Evolutionary conservation across 1,140 invertebrate species (phyloP).

Genomic region (Telenomus remus): DNA sequence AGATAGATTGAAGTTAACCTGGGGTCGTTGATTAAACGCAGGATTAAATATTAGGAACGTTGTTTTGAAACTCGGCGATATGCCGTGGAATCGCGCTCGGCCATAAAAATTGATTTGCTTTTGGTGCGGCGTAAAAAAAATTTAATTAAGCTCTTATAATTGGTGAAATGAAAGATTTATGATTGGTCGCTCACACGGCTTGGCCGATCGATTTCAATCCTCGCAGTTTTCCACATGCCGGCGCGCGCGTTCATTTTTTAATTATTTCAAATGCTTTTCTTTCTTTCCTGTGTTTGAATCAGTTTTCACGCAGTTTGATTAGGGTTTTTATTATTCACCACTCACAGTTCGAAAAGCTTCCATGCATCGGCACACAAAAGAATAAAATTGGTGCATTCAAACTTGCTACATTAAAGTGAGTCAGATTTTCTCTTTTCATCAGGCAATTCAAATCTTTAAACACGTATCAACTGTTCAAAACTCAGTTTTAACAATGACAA

Average conservation of each 20-base stretch:
- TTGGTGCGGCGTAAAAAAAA: constrained; percentile 20
- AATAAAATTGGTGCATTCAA: constrained; percentile 5
- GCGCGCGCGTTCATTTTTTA: constrained; percentile 3
- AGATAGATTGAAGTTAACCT: constrained; percentile 39
- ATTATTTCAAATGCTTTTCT: neutral
- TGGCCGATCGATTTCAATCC: constrained; percentile 13
- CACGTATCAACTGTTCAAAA: too few species aligned
- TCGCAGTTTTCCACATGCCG: neutral
- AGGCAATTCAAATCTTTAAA: too few species aligned
- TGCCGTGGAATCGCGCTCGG: constrained; percentile 1
- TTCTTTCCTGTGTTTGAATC: constrained; percentile 3
- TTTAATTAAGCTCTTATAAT: constrained; percentile 43
- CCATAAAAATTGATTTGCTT: constrained; percentile 41
- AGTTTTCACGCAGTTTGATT: constrained; percentile 18
- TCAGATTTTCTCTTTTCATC: too few species aligned
- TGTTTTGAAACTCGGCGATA: constrained; percentile 21
- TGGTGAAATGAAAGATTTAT: constrained; percentile 46
- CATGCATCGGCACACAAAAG: constrained; percentile 2
- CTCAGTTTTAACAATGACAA: too few species aligned
- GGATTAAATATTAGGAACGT: constrained; percentile 44
- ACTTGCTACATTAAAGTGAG: too few species aligned
- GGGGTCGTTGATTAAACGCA: constrained; percentile 22
- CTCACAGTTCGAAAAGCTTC: neutral
- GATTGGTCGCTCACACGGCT: constrained; percentile 15
- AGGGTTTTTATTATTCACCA: constrained; percentile 20